These are phyloP conservation scores for Proisotoma minuta DNA, from an alignment of 2,888 invertebrate species.

Conservation along the genomic window DNA sequence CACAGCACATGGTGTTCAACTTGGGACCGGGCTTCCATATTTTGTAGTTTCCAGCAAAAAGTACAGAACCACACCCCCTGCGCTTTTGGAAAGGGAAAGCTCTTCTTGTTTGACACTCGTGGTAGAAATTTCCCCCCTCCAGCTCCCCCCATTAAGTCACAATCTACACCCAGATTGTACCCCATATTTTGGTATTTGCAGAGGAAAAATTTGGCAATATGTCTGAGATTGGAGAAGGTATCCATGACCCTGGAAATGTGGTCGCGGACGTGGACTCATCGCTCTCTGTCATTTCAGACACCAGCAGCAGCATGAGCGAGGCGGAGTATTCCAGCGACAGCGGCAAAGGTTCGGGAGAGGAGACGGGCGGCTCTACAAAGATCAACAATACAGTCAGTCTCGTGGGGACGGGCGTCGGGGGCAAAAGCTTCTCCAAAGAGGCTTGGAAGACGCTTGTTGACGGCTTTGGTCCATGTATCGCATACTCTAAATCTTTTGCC, in stretches of 20 bases:
- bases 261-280: constrained; percentile 17
- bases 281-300: constrained; percentile 31
- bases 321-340: constrained; percentile 60
- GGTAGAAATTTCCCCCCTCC: no score
- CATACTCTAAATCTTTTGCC: constrained; percentile 35
- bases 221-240: not conserved
- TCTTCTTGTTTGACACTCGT: no score
- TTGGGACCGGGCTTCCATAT: no score
- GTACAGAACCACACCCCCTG: no score
- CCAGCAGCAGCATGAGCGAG: constrained; percentile 34
- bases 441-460: no score
- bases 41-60: no score
- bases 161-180: not conserved
- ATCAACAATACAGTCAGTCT: constrained; percentile 30
- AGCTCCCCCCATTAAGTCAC: no score
- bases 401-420: constrained; percentile 63
- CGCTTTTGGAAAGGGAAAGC: no score
- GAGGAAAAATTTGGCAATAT: no score
- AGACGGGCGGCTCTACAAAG: no score
- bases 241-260: constrained; percentile 7
- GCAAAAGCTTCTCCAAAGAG: constrained; percentile 74
- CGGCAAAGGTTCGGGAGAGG: constrained; percentile 71
- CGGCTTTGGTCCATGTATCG: constrained; percentile 31
- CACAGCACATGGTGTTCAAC: no score
- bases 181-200: not conserved